A percentile compares a stretch with the other conserved stretches of the same genome.
These are phyloP conservation scores for Asbolus verrucosus DNA, from an alignment of 1,140 invertebrate species.

Conservation along the genomic window DNA sequence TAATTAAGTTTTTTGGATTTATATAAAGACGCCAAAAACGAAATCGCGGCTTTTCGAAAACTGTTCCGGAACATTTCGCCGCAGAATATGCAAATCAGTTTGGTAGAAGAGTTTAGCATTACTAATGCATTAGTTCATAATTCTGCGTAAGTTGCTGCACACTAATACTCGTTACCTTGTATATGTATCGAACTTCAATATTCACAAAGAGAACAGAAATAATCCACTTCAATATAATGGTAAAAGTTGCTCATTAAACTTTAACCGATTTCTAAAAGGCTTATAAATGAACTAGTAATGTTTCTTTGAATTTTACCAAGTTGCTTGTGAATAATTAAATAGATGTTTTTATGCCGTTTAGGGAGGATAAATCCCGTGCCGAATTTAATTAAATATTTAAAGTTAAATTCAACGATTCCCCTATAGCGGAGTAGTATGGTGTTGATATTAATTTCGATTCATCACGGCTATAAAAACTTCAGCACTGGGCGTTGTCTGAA, in stretches of 20 bases:
- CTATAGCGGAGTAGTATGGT: background rate
- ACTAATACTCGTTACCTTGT: background rate
- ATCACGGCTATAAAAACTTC: slow-evolving; percentile 6
- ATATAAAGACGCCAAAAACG: no score
- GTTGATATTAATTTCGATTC: slow-evolving; percentile 26
- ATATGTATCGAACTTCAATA: slow-evolving; percentile 18
- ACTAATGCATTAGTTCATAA: no score
- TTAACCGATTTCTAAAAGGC: slow-evolving; percentile 20
- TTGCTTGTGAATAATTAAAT: slow-evolving; percentile 25
- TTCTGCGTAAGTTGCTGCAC: no score
- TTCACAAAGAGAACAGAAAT: slow-evolving; percentile 32
- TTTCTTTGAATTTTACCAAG: slow-evolving; percentile 34
- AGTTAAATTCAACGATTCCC: slow-evolving; percentile 11
- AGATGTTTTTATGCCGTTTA: slow-evolving; percentile 31
- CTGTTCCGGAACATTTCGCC: no score
- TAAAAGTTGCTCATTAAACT: slow-evolving; percentile 34
- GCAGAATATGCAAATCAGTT: no score
- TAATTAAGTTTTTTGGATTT: no score
- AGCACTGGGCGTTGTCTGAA: background rate
- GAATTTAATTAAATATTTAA: slow-evolving; percentile 38
- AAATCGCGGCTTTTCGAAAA: no score
- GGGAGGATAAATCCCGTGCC: slow-evolving; percentile 25
- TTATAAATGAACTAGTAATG: slow-evolving; percentile 38
- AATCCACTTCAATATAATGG: slow-evolving; percentile 32
- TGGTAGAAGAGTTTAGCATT: no score